Conservation (phyloP, 2,113 vertebrate species). For the Eurystomus gularis region DNA sequence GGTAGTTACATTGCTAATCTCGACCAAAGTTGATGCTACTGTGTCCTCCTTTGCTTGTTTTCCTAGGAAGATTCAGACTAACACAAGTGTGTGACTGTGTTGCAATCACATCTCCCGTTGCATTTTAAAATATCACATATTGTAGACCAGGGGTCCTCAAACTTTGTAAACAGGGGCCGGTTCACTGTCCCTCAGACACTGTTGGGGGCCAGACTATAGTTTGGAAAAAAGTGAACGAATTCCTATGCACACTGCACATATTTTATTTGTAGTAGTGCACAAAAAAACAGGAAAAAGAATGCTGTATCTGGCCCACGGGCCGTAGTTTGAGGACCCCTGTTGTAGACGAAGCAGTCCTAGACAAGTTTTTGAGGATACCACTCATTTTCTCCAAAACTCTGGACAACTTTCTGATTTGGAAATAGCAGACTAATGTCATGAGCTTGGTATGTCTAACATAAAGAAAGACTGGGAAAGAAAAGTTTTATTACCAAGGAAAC, state of each 20-base stretch:
- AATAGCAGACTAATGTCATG: neutral
- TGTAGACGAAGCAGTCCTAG: neutral
- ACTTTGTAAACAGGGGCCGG: no score
- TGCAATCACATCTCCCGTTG: neutral
- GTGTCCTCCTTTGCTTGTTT: neutral
- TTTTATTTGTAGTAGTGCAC: no score
- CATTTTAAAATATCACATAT: neutral
- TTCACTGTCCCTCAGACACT: no score
- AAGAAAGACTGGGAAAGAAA: neutral
- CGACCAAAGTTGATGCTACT: neutral
- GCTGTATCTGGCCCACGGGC: no score
- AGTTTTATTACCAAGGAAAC: constrained; percentile 9
- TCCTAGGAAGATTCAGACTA: neutral
- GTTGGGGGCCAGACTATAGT: no score
- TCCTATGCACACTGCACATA: no score
- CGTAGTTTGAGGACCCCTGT: no score
- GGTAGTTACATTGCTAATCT: neutral
- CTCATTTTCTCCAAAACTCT: neutral
- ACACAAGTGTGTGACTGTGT: neutral
- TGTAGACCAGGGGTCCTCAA: no score
- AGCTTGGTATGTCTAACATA: neutral
- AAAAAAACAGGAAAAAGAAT: no score
- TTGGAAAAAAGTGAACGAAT: no score
- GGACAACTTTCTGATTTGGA: neutral
- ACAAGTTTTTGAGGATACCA: neutral